Percentiles rank a stretch among this genome's conserved stretches.
Evolutionary conservation across 2,113 vertebrate species (phyloP).

Genomic region (Cyphomyrus plagiostoma): DNA sequence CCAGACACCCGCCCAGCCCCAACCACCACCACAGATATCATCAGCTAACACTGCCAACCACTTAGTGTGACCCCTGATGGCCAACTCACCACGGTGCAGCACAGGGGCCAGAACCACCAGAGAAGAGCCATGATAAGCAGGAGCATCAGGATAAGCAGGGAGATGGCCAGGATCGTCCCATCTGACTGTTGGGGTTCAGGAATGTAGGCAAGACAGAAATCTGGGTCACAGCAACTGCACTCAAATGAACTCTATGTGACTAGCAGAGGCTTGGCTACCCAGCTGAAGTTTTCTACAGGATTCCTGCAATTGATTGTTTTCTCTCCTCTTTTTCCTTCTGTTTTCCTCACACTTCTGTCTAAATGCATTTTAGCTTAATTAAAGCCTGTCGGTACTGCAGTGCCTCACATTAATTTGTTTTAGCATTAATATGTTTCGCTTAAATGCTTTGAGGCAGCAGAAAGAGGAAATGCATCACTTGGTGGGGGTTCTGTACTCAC

Average conservation of each 20-base stretch:
- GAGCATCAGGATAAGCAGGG: constrained; percentile 83
- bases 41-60: neutral
- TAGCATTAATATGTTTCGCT: neutral
- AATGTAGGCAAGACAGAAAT: neutral
- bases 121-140: constrained; percentile 77
- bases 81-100: constrained; percentile 89
- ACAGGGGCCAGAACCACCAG: constrained; percentile 99
- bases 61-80: neutral
- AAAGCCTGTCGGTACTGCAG: neutral
- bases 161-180: constrained; percentile 84
- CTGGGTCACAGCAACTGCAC: neutral
- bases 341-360: neutral
- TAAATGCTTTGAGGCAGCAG: neutral
- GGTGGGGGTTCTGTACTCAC: constrained; percentile 60
- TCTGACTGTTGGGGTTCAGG: constrained; percentile 66
- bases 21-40: neutral
- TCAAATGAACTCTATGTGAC: neutral
- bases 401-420: neutral
- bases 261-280: neutral
- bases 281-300: neutral
- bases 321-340: neutral
- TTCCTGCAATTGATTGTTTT: neutral
- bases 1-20: neutral
- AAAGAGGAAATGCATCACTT: neutral
- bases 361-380: neutral